phyloP scores from a whole-genome alignment of 2,888 invertebrate species.

The Callinectes sapidus region DNA sequence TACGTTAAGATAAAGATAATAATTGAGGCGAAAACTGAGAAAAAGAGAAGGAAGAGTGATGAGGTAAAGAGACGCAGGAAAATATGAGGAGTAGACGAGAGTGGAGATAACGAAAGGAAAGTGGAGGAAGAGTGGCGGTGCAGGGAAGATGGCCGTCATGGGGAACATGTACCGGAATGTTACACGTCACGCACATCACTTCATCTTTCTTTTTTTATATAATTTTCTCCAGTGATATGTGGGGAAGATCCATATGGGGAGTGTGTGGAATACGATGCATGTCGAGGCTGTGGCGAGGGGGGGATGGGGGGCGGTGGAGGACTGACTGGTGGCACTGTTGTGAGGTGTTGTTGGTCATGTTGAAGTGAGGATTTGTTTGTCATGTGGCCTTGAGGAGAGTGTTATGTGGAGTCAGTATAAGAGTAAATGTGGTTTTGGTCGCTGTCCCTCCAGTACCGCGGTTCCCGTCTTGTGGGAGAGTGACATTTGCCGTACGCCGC shows the following conservation, averaged over 20 bases:
- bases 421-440: neutral
- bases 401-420: neutral
- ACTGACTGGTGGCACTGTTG: neutral
- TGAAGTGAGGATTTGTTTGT: neutral
- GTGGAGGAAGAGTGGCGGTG: neutral
- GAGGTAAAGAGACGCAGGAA: too few relatives aligned
- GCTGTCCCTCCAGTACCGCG: neutral
- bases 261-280: too few relatives aligned
- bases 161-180: neutral
- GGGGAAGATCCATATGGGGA: neutral
- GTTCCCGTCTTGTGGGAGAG: neutral
- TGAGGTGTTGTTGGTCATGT: neutral
- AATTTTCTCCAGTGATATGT: neutral
- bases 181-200: neutral
- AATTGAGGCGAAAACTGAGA: too few relatives aligned
- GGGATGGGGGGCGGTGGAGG: too few relatives aligned
- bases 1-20: too few relatives aligned
- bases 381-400: neutral
- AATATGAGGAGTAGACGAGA: too few relatives aligned
- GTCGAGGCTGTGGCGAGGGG: neutral
- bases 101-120: neutral
- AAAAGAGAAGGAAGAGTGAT: too few relatives aligned
- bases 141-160: neutral
- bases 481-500: neutral
- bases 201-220: neutral